Evolutionary conservation across 2,888 invertebrate genomes (phyloP).

Genomic region (Cabera pusaria): DNA sequence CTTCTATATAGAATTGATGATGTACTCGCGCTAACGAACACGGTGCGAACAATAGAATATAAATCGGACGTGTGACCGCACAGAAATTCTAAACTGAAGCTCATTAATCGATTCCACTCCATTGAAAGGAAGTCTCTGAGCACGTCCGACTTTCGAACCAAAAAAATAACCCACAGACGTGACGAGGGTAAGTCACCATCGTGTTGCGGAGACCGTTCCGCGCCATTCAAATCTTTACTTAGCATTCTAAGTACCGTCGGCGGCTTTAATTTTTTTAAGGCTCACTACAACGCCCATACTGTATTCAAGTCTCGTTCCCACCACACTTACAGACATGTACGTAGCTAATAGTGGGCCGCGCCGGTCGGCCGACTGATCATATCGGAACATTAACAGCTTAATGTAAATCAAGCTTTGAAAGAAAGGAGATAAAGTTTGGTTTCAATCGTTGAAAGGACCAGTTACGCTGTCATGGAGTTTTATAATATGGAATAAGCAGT

Average conservation of each 20-base stretch:
- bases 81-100: constrained; percentile 46
- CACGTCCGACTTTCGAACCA: constrained; percentile 58
- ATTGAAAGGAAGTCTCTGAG: constrained; percentile 51
- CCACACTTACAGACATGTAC: constrained; percentile 67
- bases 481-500: constrained; percentile 53
- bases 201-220: constrained; percentile 58
- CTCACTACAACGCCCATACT: constrained; percentile 64
- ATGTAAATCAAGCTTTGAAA: constrained; percentile 41
- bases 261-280: constrained; percentile 74
- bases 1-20: constrained; percentile 31
- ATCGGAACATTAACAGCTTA: constrained; percentile 26
- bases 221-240: constrained; percentile 71
- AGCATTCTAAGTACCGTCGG: constrained; percentile 69
- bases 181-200: constrained; percentile 62
- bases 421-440: constrained; percentile 44
- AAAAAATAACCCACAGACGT: constrained; percentile 60
- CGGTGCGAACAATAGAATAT: constrained; percentile 27
- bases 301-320: constrained; percentile 74
- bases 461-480: constrained; percentile 40
- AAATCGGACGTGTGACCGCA: constrained; percentile 38
- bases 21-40: constrained; percentile 5
- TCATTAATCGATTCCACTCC: constrained; percentile 61
- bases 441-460: constrained; percentile 34
- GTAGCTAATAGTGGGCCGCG: constrained; percentile 67
- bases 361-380: constrained; percentile 37